Conservation (phyloP, 37 sponge, comb jelly and placozoan species). For the Sycon ciliatum region DNA sequence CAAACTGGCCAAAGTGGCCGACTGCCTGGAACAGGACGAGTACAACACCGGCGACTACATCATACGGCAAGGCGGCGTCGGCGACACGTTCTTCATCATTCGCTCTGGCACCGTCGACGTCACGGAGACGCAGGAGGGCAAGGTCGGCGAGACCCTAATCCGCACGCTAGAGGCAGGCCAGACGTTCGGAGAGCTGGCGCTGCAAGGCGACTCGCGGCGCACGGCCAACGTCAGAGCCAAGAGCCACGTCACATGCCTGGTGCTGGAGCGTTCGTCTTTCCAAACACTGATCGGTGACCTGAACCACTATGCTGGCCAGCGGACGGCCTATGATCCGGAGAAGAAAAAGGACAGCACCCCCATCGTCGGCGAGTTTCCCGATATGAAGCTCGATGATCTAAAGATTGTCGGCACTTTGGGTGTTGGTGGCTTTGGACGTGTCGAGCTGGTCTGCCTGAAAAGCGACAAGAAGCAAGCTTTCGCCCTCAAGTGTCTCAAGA, state of each 20-base stretch:
- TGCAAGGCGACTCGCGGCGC: conserved; percentile 68
- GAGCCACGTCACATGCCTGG: conserved; percentile 62
- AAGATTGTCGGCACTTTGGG: conserved; percentile 75
- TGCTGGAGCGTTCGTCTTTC: no score
- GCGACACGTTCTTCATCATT: conserved; percentile 98
- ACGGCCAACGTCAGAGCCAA: conserved; percentile 91
- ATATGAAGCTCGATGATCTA: conserved; percentile 60
- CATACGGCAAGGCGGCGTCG: conserved; percentile 77
- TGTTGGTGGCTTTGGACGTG: conserved; percentile 96
- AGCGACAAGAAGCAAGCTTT: conserved; percentile 57
- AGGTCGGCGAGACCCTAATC: conserved; percentile 56
- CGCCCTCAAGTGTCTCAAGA: conserved; percentile 90
- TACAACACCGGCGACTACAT: conserved; percentile 83
- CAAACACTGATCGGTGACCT: no score
- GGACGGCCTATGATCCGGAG: no score
- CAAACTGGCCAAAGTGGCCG: no score
- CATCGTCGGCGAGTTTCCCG: conserved; percentile 39
- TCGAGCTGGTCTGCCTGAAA: conserved; percentile 78
- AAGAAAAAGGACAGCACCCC: neutral
- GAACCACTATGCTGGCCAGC: no score
- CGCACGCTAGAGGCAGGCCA: conserved; percentile 62
- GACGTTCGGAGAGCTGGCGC: conserved; percentile 90
- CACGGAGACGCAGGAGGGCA: conserved; percentile 5
- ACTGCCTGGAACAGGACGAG: conserved; percentile 67
- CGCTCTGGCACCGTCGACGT: conserved; percentile 72